Evolutionary conservation across 2,797 vertebrate genomes (phyloP), one percentile per base, ranked within the genome.

Genomic region (Pyrrhura leucotis): DNA sequence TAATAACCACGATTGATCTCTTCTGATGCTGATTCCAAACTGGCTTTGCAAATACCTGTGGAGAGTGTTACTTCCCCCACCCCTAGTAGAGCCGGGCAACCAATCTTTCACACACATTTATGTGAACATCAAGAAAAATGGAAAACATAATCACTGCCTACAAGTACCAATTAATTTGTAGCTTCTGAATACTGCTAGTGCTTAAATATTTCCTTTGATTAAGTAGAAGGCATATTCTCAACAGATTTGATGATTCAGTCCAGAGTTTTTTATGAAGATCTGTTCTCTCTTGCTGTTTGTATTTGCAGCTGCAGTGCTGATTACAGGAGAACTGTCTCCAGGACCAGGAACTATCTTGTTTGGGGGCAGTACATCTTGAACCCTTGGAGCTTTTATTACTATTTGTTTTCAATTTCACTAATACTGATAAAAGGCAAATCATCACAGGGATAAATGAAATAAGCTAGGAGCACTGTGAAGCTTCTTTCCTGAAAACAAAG

Each of bases 161-260:
- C 65, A 80, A 88, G 82, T 91, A 94, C 86, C 85, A 87, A 93
- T 96, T 96, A 94, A 94, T 91, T 92, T 88, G 65, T 89, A 85
- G 68, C 59, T 96, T 95, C 88, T 96, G 86, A 96, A 83, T 90
- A 84, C 44, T 53, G 72, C 72, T 74, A 68, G 62, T 74, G 74
- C 83, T 95, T 93, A 96, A 94, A 94, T 95, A 96, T 95, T 95
- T 95, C 91, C 63, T 96, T 91, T 95, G 91, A 91, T 94, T 91
- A 89, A 89, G 89, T 93, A 67, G 85, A 94, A 94, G 81, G 40
- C 93, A 84, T 95, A 77, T 80, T 95, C 92, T 96, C 84, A 80
- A 95, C 91, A 96, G 96, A 93, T 67, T 28, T 77, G 86, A 94
- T 97, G 95, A 96, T 93, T 95, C 93, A 93, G 84, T 95, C 76